Conservation (phyloP, 64 coral and sea anemone genomes). For the Actinia tenebrosa region DNA sequence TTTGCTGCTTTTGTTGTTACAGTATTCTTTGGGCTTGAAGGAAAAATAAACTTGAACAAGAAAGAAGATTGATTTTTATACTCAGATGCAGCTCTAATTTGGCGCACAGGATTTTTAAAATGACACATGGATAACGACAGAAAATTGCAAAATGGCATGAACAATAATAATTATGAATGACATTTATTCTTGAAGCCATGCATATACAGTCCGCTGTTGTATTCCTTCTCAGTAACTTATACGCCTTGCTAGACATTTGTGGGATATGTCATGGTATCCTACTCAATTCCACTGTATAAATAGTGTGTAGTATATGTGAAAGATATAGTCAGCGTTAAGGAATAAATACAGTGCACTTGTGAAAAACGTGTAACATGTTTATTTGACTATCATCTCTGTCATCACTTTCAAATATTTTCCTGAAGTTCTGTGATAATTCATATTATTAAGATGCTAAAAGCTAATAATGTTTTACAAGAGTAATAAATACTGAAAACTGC, state of each 20-base stretch:
- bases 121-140: not conserved
- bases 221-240: not conserved
- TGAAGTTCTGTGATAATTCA: too few relatives aligned
- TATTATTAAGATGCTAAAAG: too few relatives aligned
- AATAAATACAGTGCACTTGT: too few relatives aligned
- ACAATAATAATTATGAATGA: not conserved
- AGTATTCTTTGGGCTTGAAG: conserved; percentile 8
- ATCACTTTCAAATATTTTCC: too few relatives aligned
- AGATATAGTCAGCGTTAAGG: too few relatives aligned
- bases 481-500: too few relatives aligned
- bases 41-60: not conserved
- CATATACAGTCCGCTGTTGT: not conserved
- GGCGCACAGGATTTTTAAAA: not conserved
- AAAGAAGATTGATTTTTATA: not conserved
- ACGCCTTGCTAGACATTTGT: not conserved
- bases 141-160: not conserved
- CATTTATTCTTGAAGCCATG: conserved; percentile 1
- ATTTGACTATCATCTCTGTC: too few relatives aligned
- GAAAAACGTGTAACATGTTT: too few relatives aligned
- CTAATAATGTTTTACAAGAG: too few relatives aligned
- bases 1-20: not conserved
- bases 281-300: too few relatives aligned
- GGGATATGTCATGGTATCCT: too few relatives aligned
- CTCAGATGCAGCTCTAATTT: not conserved
- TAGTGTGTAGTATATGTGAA: too few relatives aligned